A percentile compares a stretch with the other conserved stretches of the same genome.
Evolutionary conservation across 2,888 invertebrate genomes (phyloP).

Genomic region (Drosophila merina): DNA sequence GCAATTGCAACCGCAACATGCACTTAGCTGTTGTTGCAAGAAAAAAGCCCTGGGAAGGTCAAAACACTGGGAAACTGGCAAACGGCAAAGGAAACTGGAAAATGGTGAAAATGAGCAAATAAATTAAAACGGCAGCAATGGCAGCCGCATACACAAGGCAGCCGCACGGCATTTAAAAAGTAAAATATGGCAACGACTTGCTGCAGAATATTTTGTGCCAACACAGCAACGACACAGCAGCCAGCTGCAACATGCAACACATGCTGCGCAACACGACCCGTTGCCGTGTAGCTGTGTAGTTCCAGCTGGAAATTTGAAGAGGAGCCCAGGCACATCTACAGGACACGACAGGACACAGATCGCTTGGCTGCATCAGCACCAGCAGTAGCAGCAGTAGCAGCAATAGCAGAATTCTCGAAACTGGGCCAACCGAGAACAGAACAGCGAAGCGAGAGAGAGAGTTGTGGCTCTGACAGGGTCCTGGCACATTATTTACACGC

Average conservation of each 20-base stretch:
- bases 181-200: constrained; percentile 76
- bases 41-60: not conserved
- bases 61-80: not conserved
- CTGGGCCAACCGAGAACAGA: constrained; percentile 34
- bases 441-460: constrained; percentile 5
- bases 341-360: constrained; percentile 43
- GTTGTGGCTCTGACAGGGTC: constrained; percentile 51
- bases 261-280: constrained; percentile 74
- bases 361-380: constrained; percentile 30
- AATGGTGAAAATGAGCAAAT: constrained; percentile 78
- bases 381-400: constrained; percentile 28
- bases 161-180: constrained; percentile 70
- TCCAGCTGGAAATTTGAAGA: constrained; percentile 54
- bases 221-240: constrained; percentile 53
- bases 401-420: constrained; percentile 39
- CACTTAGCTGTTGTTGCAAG: constrained; percentile 4
- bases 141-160: constrained; percentile 41
- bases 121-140: constrained; percentile 69
- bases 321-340: constrained; percentile 35
- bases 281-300: constrained; percentile 32
- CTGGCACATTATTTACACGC: constrained; percentile 72
- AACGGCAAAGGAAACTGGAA: constrained; percentile 53
- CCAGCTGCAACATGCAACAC: constrained; percentile 75
- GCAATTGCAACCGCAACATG: not conserved
- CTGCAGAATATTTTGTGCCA: constrained; percentile 76